Base-by-base conservation (phyloP, 2,888 invertebrate genomes). In the Microctonus brassicae region DNA sequence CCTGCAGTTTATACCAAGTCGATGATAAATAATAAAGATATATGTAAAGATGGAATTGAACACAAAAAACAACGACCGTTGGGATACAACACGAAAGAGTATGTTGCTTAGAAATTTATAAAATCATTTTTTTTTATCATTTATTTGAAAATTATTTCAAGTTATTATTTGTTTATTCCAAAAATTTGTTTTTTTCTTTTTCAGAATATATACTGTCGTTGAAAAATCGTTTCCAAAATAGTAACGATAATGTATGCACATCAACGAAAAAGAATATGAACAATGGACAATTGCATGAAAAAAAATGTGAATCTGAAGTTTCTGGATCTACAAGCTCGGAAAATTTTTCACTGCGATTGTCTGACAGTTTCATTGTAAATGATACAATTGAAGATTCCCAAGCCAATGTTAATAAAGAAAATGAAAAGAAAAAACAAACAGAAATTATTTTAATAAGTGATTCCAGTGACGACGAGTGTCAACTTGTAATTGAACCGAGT, bases 361-460 rank as follows among this genome's bases (percentile, higher is more conserved):
- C 83, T 1, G 77, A 77, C 10, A 77, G 77, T 66, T 80, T 82
- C 0, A 17, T 6, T 11, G 62, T 70, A 1, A 75, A 77, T 5
- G 77, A 82, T 17, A 78, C 77, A 13, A 57, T 72, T n/a, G 75
- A 76, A 24, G 58, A 60, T 1, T 4, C 7, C n/a, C 60, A 68
- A n/a, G 29, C n/a, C 9, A 22, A 69, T 9, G 3, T 33, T 13
- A 17, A 55, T 24, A n/a, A 22, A n/a, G 73, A 34, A 13, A 20
- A 17, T 47, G 52, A 11, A 1, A 24, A 5, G 33, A 29, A 63
- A 70, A 1, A 47, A 29, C 1, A 29, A 9, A 42, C 76, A 2
- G 80, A 80, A 72, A 74, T 83, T 36, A 83, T 86, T 55, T 26
- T 84, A 3, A 85, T 87, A 52, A 86, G 84, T 69, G 86, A 87